Evolutionary conservation across 2,113 vertebrate species (phyloP), one percentile per base, ranked within the genome.

Genomic region (Chaetorhynchus papuensis): DNA sequence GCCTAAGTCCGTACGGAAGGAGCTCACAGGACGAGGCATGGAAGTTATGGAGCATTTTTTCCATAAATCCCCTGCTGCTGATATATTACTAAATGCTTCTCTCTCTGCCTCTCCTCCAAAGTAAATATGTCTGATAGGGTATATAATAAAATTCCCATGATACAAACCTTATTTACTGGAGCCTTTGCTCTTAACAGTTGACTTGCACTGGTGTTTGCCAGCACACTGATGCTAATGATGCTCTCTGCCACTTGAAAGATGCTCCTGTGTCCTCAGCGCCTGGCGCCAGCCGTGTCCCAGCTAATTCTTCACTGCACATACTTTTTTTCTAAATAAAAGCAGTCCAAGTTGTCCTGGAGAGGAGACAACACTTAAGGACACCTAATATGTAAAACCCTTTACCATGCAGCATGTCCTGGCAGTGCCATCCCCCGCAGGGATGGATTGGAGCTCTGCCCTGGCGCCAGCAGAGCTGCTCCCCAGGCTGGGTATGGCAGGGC

Each of bases 11-110:
- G n/a, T 72, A 26, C 0, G 0, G 61, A 41, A 54, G 24, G 23
- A 39, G 8, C 24, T 70, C 35, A 11, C 21, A 8, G 22, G 50
- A 44, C 0, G 1, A 72, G 57, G 50, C 0, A 0, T 27, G 31
- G 59, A 87, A 61, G 17, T 63, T 53, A 14, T 1, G 16, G 54
- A 42, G 39, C 5, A 0, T 37, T 82, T 93, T 75, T 83, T 44
- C 69, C 39, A 26, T 68, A 50, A 33, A 52, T 26, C 31, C 4
- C 2, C 56, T 47, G 27, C 45, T 79, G 37, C 53, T 90, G 35
- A 18, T 23, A 1, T 28, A 13, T 20, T 69, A 28, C 12, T 71
- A 21, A 65, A 44, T 30, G 7, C 12, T 41, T 18, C 10, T 56
- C 21, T 86, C 39, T 83, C 21, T 79, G 8, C 71, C 23, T 76